Percentiles rank a stretch among this genome's conserved stretches.
These are phyloP conservation scores for Xiphophorus birchmanni DNA, from an alignment of 2,797 vertebrate species.

Conservation along the genomic window DNA sequence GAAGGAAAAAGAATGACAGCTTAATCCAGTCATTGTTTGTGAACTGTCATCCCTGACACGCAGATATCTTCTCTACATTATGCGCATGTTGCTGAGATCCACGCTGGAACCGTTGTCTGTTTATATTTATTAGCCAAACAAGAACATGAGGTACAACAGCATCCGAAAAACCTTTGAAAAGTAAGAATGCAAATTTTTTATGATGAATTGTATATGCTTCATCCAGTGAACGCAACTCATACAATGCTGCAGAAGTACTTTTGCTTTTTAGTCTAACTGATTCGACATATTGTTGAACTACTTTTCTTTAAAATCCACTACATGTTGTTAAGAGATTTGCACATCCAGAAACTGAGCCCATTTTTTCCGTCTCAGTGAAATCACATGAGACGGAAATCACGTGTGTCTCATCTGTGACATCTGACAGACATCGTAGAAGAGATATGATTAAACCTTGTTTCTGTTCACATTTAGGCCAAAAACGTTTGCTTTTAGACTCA, in stretches of 20 bases:
- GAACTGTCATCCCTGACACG: slow-evolving; percentile 26
- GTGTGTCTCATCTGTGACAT: neutral
- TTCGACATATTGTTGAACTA: neutral
- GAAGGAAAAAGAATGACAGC: slow-evolving; percentile 52
- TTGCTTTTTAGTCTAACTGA: neutral
- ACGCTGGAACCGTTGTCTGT: neutral
- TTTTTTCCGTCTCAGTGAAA: neutral
- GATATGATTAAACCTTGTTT: neutral
- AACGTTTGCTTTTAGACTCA: neutral
- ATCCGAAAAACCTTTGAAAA: slow-evolving; percentile 36
- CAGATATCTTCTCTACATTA: slow-evolving; percentile 10
- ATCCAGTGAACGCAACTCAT: slow-evolving; percentile 40
- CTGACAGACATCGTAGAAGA: neutral
- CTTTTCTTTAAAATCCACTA: neutral
- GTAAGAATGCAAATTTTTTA: slow-evolving; percentile 32
- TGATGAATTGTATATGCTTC: slow-evolving; percentile 53
- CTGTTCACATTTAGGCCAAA: neutral
- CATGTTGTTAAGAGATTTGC: neutral
- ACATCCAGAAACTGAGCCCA: neutral
- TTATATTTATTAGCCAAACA: slow-evolving; percentile 9
- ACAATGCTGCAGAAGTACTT: neutral
- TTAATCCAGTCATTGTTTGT: slow-evolving; percentile 39
- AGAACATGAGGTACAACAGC: slow-evolving; percentile 5
- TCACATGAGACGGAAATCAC: neutral
- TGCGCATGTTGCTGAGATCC: slow-evolving; percentile 9